Evolutionary conservation across 2,113 vertebrate genomes (phyloP).

Genomic region (Saguinus midas): DNA sequence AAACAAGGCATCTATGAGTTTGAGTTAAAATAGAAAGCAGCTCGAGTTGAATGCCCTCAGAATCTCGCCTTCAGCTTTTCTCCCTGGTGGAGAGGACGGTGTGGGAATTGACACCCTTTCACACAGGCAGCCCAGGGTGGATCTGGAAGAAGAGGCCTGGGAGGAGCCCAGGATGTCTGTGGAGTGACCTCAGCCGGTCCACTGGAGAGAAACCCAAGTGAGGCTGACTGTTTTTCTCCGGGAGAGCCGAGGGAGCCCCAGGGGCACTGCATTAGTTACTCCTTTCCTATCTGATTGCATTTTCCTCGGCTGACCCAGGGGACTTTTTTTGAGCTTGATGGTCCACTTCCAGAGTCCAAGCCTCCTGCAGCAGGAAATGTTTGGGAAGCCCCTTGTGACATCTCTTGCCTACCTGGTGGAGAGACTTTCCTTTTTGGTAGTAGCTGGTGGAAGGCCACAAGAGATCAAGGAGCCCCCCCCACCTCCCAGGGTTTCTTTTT

Average conservation of each 20-base stretch:
- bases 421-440: background rate
- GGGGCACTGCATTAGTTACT: background rate
- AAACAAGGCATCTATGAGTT: background rate
- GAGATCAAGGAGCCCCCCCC: background rate
- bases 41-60: background rate
- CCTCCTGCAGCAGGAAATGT: background rate
- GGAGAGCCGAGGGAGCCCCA: background rate
- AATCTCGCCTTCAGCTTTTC: background rate
- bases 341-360: background rate
- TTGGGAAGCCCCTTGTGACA: background rate
- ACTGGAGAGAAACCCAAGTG: background rate
- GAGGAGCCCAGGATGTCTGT: background rate
- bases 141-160: background rate
- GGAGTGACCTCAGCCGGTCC: background rate
- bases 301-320: rapidly evolving
- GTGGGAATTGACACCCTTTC: background rate
- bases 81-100: too few species aligned
- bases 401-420: background rate
- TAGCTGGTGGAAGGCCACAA: background rate
- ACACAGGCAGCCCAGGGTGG: background rate
- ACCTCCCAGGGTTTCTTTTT: background rate
- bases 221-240: background rate
- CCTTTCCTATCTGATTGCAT: background rate
- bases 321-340: background rate
- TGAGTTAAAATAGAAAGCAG: background rate